Evolutionary conservation across 2,113 vertebrate species (phyloP).

Genomic region (Neoarius graeffei): DNA sequence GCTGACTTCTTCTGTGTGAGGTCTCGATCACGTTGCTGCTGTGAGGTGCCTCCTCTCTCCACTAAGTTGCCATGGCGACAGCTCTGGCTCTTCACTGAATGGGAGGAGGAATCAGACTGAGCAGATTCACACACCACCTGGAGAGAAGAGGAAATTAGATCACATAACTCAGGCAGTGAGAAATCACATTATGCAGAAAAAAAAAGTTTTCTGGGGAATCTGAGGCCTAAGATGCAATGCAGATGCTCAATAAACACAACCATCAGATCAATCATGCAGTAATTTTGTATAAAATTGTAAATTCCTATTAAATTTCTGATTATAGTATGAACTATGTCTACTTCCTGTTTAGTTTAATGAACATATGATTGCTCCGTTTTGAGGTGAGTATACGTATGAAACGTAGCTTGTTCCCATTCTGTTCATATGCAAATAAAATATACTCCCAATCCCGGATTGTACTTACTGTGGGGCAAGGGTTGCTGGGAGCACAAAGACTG

Average conservation of each 20-base stretch:
- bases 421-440: not conserved
- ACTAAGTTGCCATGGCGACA: slow-evolving; percentile 92
- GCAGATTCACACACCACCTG: slow-evolving; percentile 90
- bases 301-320: too few species aligned
- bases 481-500: slow-evolving; percentile 81
- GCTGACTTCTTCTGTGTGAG: slow-evolving; percentile 87
- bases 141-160: slow-evolving; percentile 63
- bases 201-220: slow-evolving; percentile 1
- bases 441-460: not conserved
- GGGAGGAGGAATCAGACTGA: slow-evolving; percentile 80
- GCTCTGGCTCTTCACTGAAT: slow-evolving; percentile 79
- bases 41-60: slow-evolving; percentile 87
- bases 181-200: slow-evolving; percentile 33
- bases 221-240: not conserved
- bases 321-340: too few species aligned
- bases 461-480: slow-evolving; percentile 74
- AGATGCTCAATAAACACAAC: slow-evolving; percentile 1
- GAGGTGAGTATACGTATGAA: not conserved
- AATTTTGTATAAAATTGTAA: not conserved
- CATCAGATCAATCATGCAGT: not conserved
- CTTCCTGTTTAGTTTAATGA: not conserved
- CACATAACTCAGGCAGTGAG: slow-evolving; percentile 26
- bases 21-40: slow-evolving; percentile 80
- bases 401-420: not conserved
- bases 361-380: not conserved